Evolutionary conservation across 2,797 vertebrate species (phyloP).

Genomic region (Poeciliopsis turneri): DNA sequence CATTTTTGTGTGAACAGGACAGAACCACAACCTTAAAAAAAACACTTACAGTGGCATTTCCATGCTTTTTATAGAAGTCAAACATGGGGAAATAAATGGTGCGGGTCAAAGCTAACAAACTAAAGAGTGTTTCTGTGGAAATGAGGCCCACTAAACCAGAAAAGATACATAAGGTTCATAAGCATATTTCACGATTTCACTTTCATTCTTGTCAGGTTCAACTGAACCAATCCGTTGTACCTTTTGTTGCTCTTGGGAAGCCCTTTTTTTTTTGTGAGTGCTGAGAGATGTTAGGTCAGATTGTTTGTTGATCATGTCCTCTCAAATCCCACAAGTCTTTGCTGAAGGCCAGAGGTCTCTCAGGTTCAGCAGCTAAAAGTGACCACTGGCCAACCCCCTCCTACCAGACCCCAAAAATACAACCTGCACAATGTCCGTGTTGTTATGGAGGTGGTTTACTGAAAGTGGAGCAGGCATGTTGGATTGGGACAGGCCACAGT

Average conservation of each 20-base stretch:
- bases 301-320: constrained; percentile 65
- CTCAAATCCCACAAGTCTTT: constrained; percentile 50
- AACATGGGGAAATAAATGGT: constrained; percentile 47
- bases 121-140: constrained; percentile 53
- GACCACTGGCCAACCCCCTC: constrained; percentile 56
- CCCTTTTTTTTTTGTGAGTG: constrained; percentile 66
- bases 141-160: constrained; percentile 44
- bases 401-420: constrained; percentile 61
- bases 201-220: constrained; percentile 46
- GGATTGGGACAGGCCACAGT: constrained; percentile 52
- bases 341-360: constrained; percentile 64
- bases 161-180: constrained; percentile 44
- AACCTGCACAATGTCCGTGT: constrained; percentile 60
- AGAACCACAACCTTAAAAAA: constrained; percentile 25
- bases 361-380: constrained; percentile 62
- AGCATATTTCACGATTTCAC: constrained; percentile 57
- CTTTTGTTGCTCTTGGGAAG: constrained; percentile 48
- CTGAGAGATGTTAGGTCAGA: constrained; percentile 64
- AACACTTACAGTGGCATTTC: constrained; percentile 11
- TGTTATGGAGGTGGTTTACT: constrained; percentile 54
- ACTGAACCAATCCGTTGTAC: constrained; percentile 63
- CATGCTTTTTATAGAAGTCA: constrained; percentile 55
- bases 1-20: constrained; percentile 10
- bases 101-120: constrained; percentile 42
- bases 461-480: constrained; percentile 62